Base-by-base conservation (phyloP, 2,113 vertebrate genomes). In the Pleuronectes platessa region DNA sequence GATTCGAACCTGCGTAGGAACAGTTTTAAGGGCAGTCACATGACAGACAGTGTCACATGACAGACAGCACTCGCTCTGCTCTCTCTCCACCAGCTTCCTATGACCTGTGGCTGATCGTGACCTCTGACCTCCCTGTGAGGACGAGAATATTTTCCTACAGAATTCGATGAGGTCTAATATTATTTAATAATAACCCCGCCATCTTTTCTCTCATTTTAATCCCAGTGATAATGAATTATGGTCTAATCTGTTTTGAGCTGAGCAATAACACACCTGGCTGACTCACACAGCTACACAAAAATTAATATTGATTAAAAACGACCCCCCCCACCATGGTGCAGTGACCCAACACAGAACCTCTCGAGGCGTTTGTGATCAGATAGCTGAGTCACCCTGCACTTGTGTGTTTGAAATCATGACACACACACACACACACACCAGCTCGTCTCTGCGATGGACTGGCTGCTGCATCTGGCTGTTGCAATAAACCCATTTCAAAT, bases 311-410 rank as follows among this genome's bases (percentile, higher is more conserved):
- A 83, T 82, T 67, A 54, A 69, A 76, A 60, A 26, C 55, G 0
- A 24, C 35, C 8, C 21, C 31, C n/a, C 53, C 8, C 23, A 51
- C 2, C 51, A 68, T 55, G 45, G 66, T 60, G 75, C 71, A 70
- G 61, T 56, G n/a, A 65, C 68, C 66, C 66, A 20, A 51, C 68
- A 61, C 72, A 47, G 62, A 61, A 61, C 18, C 35, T 66, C 71
- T 24, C n/a, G 72, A 68, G 58, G 74, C 47, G 2, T 76, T 78
- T 35, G 17, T 55, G 70, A 81, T 73, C 63, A 83, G 69, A 80
- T 55, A 69, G 78, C 78, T 85, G 85, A 91, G 84, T 89, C 84
- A 87, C 83, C 80, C 79, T 47, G 70, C 26, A 24, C 14, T 21
- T 23, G 14, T 80, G 77, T 65, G 42, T 54, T 40, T 62, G 21